A percentile compares a stretch with the other conserved stretches of the same genome.
Evolutionary conservation across 2,113 vertebrate genomes (phyloP).

Genomic region (Puntigrus tetrazona): DNA sequence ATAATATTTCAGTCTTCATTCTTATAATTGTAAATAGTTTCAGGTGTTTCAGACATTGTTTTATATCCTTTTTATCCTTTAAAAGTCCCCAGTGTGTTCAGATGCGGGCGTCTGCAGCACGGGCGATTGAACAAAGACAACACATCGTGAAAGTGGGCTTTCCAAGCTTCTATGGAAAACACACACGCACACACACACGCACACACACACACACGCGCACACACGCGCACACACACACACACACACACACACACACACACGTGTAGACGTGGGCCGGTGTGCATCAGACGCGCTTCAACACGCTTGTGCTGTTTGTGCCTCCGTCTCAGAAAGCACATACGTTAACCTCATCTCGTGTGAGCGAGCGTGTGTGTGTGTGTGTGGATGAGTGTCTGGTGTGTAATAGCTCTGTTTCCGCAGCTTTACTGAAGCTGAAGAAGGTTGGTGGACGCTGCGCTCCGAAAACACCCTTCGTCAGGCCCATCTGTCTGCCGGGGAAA

Average conservation of each 20-base stretch:
- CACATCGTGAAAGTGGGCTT: not conserved
- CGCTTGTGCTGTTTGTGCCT: not conserved
- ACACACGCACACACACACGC: not conserved
- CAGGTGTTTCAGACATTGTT: not conserved
- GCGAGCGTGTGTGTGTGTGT: not conserved
- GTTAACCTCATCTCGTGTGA: too few species aligned
- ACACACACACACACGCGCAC: not conserved
- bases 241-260: not conserved
- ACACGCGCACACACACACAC: not conserved
- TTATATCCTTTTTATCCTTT: not conserved
- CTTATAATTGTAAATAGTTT: not conserved
- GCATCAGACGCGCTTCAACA: not conserved
- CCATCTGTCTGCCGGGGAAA: conserved; percentile 86
- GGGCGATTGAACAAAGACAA: not conserved
- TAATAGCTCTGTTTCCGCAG: conserved; percentile 66
- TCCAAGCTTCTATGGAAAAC: not conserved
- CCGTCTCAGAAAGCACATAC: not conserved
- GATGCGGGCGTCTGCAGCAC: not conserved
- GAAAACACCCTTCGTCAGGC: conserved; percentile 85
- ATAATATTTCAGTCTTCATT: not conserved
- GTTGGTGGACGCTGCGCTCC: conserved; percentile 79
- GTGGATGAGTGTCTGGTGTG: not conserved
- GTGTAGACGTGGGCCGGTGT: not conserved
- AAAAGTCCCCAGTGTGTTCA: not conserved
- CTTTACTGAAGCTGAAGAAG: conserved; percentile 89